Conservation (phyloP, 2,888 invertebrate species). For the Monoplex corrugatus region DNA sequence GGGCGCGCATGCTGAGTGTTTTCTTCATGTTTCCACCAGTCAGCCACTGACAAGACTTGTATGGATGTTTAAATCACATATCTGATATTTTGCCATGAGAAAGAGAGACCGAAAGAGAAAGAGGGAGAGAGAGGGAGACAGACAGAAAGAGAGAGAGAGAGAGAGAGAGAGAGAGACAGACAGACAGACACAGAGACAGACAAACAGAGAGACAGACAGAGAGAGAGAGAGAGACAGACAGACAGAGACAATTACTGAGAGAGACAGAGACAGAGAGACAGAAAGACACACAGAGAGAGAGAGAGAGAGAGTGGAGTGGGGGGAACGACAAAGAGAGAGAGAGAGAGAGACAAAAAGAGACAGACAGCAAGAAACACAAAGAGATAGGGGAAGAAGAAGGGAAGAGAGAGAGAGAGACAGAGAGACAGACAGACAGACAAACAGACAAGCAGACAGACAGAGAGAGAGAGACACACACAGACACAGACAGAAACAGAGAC, state of each 20-base stretch:
- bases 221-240: neutral
- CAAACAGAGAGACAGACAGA: neutral
- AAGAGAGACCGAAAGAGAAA: too few relatives aligned
- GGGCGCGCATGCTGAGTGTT: too few relatives aligned
- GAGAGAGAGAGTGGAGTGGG: too few relatives aligned
- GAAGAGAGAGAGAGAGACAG: neutral
- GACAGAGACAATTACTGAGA: neutral
- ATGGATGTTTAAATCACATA: too few relatives aligned
- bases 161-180: neutral
- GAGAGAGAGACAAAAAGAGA: neutral
- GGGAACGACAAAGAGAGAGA: too few relatives aligned
- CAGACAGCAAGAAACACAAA: neutral
- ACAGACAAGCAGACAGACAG: neutral
- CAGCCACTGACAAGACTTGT: too few relatives aligned
- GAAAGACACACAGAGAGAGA: too few relatives aligned
- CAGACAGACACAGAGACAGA: neutral
- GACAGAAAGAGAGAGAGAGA: neutral
- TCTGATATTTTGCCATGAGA: too few relatives aligned
- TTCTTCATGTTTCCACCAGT: too few relatives aligned
- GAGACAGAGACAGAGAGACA: neutral
- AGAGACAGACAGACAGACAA: conserved; percentile 11
- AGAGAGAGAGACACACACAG: conserved; percentile 1
- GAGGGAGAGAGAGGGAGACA: too few relatives aligned
- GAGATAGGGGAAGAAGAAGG: neutral
- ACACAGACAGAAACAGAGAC: neutral